These are phyloP conservation scores for Clarias magur DNA, from an alignment of 2,113 vertebrate genomes.

Conservation along the genomic window DNA sequence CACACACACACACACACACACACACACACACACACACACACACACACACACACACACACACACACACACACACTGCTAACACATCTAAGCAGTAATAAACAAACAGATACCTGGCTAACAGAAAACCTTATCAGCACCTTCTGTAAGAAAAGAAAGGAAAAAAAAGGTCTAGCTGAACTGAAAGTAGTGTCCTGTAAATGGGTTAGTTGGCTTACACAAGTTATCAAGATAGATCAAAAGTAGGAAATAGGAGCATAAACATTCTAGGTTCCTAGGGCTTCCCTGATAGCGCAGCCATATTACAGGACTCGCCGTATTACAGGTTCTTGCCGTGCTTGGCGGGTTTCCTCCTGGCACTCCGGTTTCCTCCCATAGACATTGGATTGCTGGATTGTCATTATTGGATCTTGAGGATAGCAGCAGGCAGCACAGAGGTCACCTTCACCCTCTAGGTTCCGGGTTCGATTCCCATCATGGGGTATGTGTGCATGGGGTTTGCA, in stretches of 20 bases:
- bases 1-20: not conserved
- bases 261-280: not conserved
- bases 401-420: not conserved
- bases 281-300: not conserved
- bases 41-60: too few relatives aligned
- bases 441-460: too few relatives aligned
- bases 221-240: not conserved
- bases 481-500: too few relatives aligned
- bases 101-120: not conserved
- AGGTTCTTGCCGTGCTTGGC: too few relatives aligned
- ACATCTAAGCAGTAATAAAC: conserved; percentile 21
- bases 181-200: not conserved
- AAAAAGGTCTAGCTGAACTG: not conserved
- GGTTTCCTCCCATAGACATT: too few relatives aligned
- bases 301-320: too few relatives aligned
- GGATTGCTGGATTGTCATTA: not conserved
- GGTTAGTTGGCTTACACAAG: not conserved
- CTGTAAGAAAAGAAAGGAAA: too few relatives aligned
- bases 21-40: too few relatives aligned
- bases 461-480: too few relatives aligned
- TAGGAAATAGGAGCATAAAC: not conserved
- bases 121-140: conserved; percentile 7
- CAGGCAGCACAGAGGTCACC: too few relatives aligned
- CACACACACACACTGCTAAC: not conserved
- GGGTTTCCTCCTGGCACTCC: too few relatives aligned